A percentile compares a stretch with the other conserved stretches of the same genome.
Conservation (phyloP, 2,888 invertebrate genomes). For the Timema podura region DNA sequence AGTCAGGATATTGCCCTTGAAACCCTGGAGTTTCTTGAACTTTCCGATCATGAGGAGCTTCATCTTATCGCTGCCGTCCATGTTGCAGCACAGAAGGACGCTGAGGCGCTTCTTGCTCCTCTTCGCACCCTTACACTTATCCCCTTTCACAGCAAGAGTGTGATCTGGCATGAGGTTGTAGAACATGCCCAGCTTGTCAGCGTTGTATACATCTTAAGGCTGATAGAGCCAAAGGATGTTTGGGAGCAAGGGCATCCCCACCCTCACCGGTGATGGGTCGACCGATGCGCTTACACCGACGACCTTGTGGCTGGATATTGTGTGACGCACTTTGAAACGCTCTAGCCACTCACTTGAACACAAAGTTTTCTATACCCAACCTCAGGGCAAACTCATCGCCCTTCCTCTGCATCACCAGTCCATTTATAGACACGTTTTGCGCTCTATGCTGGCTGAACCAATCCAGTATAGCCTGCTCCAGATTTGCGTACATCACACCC, state of each 20-base stretch:
- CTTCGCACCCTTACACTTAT: not conserved
- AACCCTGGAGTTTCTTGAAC: not conserved
- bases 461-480: not conserved
- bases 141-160: conserved; percentile 6
- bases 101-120: conserved; percentile 6
- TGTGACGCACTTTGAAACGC: not conserved
- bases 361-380: conserved; percentile 2
- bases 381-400: not conserved
- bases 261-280: not conserved
- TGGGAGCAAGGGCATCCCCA: not conserved
- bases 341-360: conserved; percentile 7
- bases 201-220: conserved; percentile 1
- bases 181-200: not conserved
- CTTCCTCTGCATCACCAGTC: not conserved
- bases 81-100: conserved; percentile 13
- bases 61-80: conserved; percentile 3
- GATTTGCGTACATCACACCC: not conserved
- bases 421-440: not conserved
- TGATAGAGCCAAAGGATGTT: not conserved
- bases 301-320: not conserved
- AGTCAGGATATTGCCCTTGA: not conserved
- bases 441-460: not conserved
- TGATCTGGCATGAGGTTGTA: conserved; percentile 7
- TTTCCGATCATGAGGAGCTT: conserved; percentile 7
- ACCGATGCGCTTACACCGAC: not conserved